A percentile compares a stretch with the other conserved stretches of the same genome.
Conservation (phyloP, 2,888 invertebrate species). For the Pollenia angustigena region DNA sequence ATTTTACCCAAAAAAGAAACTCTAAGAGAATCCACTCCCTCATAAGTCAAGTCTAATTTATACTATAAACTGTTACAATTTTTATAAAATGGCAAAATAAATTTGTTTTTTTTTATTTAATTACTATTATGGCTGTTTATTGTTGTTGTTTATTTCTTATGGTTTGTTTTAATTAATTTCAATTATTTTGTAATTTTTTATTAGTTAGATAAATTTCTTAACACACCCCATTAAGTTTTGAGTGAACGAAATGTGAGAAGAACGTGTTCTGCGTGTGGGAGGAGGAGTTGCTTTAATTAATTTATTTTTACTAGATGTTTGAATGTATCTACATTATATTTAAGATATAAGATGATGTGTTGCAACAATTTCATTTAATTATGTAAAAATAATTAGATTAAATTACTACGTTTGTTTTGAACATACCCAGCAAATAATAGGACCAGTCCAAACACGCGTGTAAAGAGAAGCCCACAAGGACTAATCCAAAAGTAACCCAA, state of each 20-base stretch:
- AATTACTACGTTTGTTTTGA: background rate
- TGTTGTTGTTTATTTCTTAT: slow-evolving; percentile 12
- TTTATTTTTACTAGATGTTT: slow-evolving; percentile 40
- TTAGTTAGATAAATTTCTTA: slow-evolving; percentile 60
- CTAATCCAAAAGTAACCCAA: too few species aligned
- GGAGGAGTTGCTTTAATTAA: slow-evolving; percentile 43
- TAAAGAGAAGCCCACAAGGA: too few species aligned
- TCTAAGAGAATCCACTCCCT: slow-evolving; percentile 38
- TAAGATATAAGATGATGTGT: slow-evolving; percentile 12
- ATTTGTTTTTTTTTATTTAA: slow-evolving; percentile 43
- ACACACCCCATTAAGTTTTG: slow-evolving; percentile 46
- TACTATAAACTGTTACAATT: slow-evolving; percentile 28
- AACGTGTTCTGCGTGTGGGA: slow-evolving; percentile 10
- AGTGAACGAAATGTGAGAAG: background rate
- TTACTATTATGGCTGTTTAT: slow-evolving; percentile 17
- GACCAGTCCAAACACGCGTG: too few species aligned
- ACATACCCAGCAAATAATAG: too few species aligned
- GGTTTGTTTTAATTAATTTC: slow-evolving; percentile 65
- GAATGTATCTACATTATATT: background rate
- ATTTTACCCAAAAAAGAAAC: slow-evolving; percentile 32
- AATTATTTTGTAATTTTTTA: slow-evolving; percentile 69
- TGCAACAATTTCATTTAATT: slow-evolving; percentile 56
- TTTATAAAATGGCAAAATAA: slow-evolving; percentile 47
- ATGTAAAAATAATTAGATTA: slow-evolving; percentile 54
- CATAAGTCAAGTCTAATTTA: slow-evolving; percentile 2